Evolutionary conservation across 1,140 invertebrate species (phyloP).

Genomic region (Drosophila persimilis): DNA sequence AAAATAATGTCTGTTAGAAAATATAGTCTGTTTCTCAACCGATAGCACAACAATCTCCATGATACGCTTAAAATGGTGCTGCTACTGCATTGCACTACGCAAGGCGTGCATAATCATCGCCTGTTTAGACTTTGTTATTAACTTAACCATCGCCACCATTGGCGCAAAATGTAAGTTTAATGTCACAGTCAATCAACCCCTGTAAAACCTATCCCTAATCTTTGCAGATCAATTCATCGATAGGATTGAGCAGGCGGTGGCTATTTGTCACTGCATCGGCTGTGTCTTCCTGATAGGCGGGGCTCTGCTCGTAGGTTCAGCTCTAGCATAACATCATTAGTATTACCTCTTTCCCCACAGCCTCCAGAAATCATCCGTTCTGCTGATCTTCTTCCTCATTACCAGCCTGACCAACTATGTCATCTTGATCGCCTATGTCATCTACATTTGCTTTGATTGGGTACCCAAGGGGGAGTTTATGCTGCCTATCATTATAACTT

Average conservation of each 20-base stretch:
- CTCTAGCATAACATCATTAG: too few species aligned
- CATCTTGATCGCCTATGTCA: slow-evolving; percentile 9
- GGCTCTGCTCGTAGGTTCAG: slow-evolving; percentile 46
- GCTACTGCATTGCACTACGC: slow-evolving; percentile 42
- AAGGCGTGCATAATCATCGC: slow-evolving; percentile 42
- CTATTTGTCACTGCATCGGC: slow-evolving; percentile 60
- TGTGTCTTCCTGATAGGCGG: slow-evolving; percentile 49
- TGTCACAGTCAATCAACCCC: too few species aligned
- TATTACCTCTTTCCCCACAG: not conserved
- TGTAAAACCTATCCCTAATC: too few species aligned
- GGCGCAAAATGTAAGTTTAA: slow-evolving; percentile 7
- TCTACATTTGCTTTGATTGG: not conserved
- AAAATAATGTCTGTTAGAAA: not conserved
- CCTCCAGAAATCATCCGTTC: slow-evolving; percentile 41
- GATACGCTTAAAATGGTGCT: slow-evolving; percentile 25
- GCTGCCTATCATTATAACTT: not conserved
- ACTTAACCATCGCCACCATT: slow-evolving; percentile 18
- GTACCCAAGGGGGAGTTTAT: not conserved
- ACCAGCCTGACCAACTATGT: slow-evolving; percentile 44
- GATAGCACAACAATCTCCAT: slow-evolving; percentile 9
- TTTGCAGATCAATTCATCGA: not conserved
- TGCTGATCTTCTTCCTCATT: slow-evolving; percentile 59
- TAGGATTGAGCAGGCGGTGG: slow-evolving; percentile 47
- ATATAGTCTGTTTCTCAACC: not conserved
- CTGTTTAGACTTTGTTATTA: slow-evolving; percentile 21